Evolutionary conservation across 2,888 invertebrate species (phyloP), one percentile per base, ranked within the genome.

Genomic region (Acanthosepion lycidas): DNA sequence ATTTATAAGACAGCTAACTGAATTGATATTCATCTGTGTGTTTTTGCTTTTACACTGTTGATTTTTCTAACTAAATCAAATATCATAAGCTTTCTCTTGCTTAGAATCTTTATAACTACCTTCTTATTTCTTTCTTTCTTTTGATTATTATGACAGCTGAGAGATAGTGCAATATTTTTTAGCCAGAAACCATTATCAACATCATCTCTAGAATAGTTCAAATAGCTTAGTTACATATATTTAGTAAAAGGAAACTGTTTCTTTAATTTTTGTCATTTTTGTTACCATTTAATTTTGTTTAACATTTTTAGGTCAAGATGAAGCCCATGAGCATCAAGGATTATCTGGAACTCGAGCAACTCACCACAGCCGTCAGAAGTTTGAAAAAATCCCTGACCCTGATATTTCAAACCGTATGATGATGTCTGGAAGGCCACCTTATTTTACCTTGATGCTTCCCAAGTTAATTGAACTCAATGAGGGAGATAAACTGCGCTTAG

Each of bases 401-500:
- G 94, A 64, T 64, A 55, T 94, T 28, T 53, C 94, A 55, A 59
- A 94, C 64, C 94, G 94, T 20, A 64, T 94, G 64, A n/a, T 95
- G n/a, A 94, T 95, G 12, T 95, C 96, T 42, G 97, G 97, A 91
- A 95, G 96, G 93, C 96, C 96, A 20, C 97, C 97, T 28, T 96
- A 95, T 94, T 97, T 97, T 96, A 96, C 96, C 91, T 94, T 96
- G 94, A 95, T 95, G 94, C 96, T 97, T 15, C 97, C 97, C n/a
- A 96, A 96, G 94, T 96, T 96, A 91, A 94, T 97, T 23, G 96
- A 96, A 92, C 95, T 97, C 18, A 95, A 95, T 91, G 97, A 97
- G 94, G 97, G 97, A 55, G 97, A 97, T 92, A 96, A 96, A 49
- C 96, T 97, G 59, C 95, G 96, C 49, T 95, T 97, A 55, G 97